Conservation (phyloP, 2,113 vertebrate genomes). For the Spea bombifrons region DNA sequence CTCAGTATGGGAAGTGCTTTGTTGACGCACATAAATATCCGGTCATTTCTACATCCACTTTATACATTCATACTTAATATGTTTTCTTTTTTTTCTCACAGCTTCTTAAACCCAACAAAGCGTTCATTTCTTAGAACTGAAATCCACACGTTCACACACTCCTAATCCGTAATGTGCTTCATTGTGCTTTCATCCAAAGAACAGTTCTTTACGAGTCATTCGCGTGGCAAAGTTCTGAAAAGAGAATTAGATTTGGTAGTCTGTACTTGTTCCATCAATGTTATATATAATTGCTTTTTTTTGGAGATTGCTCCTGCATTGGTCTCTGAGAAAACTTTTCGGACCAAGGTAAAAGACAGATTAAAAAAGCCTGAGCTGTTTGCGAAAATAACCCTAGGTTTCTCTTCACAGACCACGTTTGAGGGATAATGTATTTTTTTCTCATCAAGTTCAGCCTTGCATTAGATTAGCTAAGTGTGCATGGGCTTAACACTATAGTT, state of each 20-base stretch:
- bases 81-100: background rate
- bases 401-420: constrained; percentile 84
- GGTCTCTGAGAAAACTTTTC: constrained; percentile 81
- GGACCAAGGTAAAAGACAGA: constrained; percentile 74
- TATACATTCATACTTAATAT: constrained; percentile 11
- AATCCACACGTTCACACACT: background rate
- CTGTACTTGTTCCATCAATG: constrained; percentile 29
- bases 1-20: constrained; percentile 8
- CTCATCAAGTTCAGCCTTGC: background rate
- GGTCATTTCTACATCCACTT: background rate
- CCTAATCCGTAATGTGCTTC: constrained; percentile 9
- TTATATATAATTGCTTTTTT: constrained; percentile 34
- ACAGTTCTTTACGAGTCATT: constrained; percentile 23
- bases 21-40: background rate
- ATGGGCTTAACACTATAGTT: too few species aligned
- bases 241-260: constrained; percentile 11
- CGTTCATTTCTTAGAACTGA: background rate
- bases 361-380: constrained; percentile 86
- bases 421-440: constrained; percentile 58
- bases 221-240: constrained; percentile 19
- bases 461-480: background rate
- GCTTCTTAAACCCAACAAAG: constrained; percentile 22
- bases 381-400: constrained; percentile 80
- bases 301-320: constrained; percentile 68
- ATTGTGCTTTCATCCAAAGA: constrained; percentile 19